Conservation (phyloP, 1,140 invertebrate genomes). For the Dreissena polymorpha region DNA sequence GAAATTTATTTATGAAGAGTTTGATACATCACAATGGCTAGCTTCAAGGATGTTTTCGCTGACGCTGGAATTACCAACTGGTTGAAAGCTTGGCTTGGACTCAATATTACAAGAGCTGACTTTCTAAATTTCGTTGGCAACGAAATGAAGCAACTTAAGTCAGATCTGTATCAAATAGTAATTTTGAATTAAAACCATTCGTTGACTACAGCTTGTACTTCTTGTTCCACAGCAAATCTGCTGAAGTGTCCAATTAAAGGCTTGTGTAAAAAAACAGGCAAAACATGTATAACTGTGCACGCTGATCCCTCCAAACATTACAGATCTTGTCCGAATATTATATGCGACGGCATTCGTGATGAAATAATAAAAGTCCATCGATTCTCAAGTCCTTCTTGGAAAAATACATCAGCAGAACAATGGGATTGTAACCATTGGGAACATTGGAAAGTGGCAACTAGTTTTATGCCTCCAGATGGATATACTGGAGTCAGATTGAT, state of each 20-base stretch:
- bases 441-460: not conserved
- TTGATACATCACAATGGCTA: no score
- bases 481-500: not conserved
- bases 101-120: constrained; percentile 1
- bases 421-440: not conserved
- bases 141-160: not conserved
- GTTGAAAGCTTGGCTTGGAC: not conserved
- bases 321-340: not conserved
- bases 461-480: not conserved
- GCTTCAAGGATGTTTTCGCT: no score
- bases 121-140: not conserved
- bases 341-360: constrained; percentile 21
- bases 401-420: not conserved
- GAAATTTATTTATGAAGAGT: no score
- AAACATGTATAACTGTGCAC: not conserved
- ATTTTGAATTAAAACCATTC: not conserved
- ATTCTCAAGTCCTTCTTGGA: constrained; percentile 6
- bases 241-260: not conserved
- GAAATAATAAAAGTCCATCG: constrained; percentile 2
- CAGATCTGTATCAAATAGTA: not conserved
- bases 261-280: not conserved
- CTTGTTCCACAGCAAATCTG: constrained; percentile 10
- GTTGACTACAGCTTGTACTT: not conserved
- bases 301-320: not conserved
- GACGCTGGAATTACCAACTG: not conserved